A percentile compares a stretch with the other conserved stretches of the same genome.
Conservation (phyloP, 1,140 invertebrate species). For the Drosophila lini region DNA sequence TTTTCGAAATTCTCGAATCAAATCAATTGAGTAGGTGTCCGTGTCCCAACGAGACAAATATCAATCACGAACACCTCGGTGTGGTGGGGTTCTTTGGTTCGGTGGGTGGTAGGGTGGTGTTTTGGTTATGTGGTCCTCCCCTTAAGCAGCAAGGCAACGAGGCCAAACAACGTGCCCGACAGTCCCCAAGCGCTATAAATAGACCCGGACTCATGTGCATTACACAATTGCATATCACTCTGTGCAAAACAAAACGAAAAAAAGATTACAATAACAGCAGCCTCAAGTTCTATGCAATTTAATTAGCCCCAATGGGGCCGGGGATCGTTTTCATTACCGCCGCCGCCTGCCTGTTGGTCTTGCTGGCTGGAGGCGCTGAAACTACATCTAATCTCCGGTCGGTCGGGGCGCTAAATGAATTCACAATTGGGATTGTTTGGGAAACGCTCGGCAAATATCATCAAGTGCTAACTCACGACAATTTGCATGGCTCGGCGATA, state of each 20-base stretch:
- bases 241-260: constrained; percentile 22
- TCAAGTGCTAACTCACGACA: constrained; percentile 35
- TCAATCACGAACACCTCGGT: constrained; percentile 49
- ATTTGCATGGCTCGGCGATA: constrained; percentile 27
- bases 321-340: constrained; percentile 1
- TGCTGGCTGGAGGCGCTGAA: constrained; percentile 5
- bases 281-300: constrained; percentile 49
- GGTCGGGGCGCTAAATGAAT: constrained; percentile 49
- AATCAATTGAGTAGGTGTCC: constrained; percentile 65
- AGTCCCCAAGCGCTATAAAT: constrained; percentile 38
- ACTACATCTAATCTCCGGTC: constrained; percentile 24
- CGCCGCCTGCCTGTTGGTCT: neutral
- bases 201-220: constrained; percentile 39
- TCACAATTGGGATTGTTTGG: constrained; percentile 44
- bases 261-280: constrained; percentile 22
- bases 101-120: neutral
- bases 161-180: constrained; percentile 46
- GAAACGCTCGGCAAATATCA: constrained; percentile 33
- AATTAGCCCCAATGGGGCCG: constrained; percentile 30
- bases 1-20: constrained; percentile 42
- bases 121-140: constrained; percentile 19
- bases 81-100: neutral
- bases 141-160: constrained; percentile 31
- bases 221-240: constrained; percentile 56
- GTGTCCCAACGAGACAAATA: constrained; percentile 54